Conservation (phyloP, 2,888 invertebrate species). For the Vanessa cardui region DNA sequence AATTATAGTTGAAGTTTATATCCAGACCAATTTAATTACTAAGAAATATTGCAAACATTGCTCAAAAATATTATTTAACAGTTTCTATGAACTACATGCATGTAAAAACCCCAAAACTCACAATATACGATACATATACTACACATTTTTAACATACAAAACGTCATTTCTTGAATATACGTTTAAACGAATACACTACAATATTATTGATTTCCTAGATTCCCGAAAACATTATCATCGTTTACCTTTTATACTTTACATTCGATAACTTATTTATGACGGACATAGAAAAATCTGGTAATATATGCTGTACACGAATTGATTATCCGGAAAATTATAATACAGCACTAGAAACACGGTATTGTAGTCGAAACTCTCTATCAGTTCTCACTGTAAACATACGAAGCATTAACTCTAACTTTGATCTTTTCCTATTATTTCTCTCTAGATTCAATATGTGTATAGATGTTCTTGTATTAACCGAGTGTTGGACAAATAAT, state of each 20-base stretch:
- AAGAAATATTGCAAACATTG: conserved; percentile 7
- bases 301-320: conserved; percentile 8
- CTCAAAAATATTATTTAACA: conserved; percentile 9
- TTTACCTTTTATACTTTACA: conserved; percentile 6
- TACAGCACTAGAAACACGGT: neutral
- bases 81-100: conserved; percentile 9
- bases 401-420: conserved; percentile 15
- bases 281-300: conserved; percentile 6
- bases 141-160: neutral
- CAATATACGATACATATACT: conserved; percentile 10
- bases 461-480: conserved; percentile 14
- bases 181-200: conserved; percentile 1
- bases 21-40: conserved; percentile 8
- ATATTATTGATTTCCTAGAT: neutral
- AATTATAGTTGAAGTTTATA: conserved; percentile 5
- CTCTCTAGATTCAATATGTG: neutral
- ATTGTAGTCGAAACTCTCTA: neutral
- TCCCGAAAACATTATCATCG: neutral
- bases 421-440: no score
- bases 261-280: conserved; percentile 9
- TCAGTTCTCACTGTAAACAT: conserved; percentile 11
- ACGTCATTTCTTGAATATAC: neutral
- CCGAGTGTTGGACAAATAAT: conserved; percentile 16
- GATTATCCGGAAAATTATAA: neutral
- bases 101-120: conserved; percentile 11